Conservation (phyloP, 2,113 vertebrate species). For the Acrocephalus arundinaceus region DNA sequence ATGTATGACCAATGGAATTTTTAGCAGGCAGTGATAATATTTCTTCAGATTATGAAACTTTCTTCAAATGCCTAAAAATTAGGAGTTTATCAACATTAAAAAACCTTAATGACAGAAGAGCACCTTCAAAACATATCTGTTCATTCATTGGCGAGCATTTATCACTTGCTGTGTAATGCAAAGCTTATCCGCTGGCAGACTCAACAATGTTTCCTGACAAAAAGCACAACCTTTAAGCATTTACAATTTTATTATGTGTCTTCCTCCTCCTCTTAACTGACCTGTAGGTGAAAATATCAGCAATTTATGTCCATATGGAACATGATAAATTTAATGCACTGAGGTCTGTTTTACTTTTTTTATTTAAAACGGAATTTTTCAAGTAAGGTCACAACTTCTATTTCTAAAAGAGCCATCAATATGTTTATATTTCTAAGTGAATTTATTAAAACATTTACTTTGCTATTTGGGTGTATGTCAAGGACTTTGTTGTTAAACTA, state of each 20-base stretch:
- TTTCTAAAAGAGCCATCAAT: neutral
- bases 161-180: conserved; percentile 45
- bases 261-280: neutral
- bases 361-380: neutral
- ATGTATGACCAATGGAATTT: neutral
- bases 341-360: neutral
- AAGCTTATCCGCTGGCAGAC: neutral
- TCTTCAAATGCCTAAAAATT: conserved; percentile 26
- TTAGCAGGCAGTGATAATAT: conserved; percentile 3
- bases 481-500: neutral
- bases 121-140: conserved; percentile 14
- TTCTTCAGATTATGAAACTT: conserved; percentile 30
- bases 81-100: neutral
- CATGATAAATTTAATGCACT: neutral
- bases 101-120: conserved; percentile 51
- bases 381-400: neutral
- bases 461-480: neutral
- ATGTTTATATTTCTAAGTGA: neutral
- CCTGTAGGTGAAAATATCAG: neutral
- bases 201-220: neutral
- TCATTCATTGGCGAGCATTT: conserved; percentile 3
- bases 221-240: neutral
- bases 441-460: neutral
- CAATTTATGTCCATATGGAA: neutral
- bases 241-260: neutral